A percentile compares a stretch with the other conserved stretches of the same genome.
Conservation (phyloP, 1,140 invertebrate species). For the Uloborus diversus region DNA sequence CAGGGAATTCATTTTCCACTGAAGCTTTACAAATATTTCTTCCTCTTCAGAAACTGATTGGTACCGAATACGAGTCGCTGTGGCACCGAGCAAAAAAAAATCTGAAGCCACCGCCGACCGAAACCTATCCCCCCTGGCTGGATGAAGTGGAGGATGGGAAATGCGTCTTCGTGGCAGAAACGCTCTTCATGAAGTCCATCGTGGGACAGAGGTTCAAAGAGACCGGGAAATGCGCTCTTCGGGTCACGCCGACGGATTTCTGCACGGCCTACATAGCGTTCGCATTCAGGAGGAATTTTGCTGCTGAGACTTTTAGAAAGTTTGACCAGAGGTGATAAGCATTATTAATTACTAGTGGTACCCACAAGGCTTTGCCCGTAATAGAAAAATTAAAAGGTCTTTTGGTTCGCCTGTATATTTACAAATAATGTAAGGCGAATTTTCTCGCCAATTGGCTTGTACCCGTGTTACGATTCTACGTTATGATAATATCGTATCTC, state of each 20-base stretch:
- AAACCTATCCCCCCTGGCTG: neutral
- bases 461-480: too few relatives aligned
- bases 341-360: too few relatives aligned
- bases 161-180: neutral
- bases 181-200: neutral
- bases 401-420: too few relatives aligned
- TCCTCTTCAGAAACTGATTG: neutral
- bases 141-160: conserved; percentile 7
- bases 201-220: conserved; percentile 9
- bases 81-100: neutral
- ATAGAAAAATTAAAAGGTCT: too few relatives aligned
- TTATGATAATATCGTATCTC: too few relatives aligned
- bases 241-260: neutral
- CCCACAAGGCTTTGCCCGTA: too few relatives aligned
- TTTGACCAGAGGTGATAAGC: conserved; percentile 4
- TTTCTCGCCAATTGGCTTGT: too few relatives aligned
- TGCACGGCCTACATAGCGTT: neutral
- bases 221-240: neutral
- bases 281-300: neutral
- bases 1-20: neutral
- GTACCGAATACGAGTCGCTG: neutral
- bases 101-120: neutral
- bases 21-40: too few relatives aligned
- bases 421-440: too few relatives aligned
- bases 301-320: neutral